Conservation (phyloP, 2,888 invertebrate genomes). For the Diplolepis rosae region DNA sequence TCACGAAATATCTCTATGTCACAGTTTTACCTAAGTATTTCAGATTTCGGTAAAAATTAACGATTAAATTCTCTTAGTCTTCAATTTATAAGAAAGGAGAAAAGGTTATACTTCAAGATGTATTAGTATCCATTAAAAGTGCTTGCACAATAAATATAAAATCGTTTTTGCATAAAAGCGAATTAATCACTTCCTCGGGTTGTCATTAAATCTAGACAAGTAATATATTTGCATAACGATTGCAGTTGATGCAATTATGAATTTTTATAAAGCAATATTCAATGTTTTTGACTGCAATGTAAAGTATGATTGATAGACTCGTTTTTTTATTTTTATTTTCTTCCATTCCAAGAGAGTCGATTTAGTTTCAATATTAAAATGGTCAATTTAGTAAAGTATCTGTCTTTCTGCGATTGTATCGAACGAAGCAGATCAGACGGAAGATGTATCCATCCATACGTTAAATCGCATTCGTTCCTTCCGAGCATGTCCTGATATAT, state of each 20-base stretch:
- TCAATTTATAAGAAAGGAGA: not conserved
- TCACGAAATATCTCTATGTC: no score
- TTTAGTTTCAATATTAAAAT: constrained; percentile 5
- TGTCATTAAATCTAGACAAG: not conserved
- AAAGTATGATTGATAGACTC: constrained; percentile 23
- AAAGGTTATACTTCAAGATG: not conserved
- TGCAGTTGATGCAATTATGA: constrained; percentile 11
- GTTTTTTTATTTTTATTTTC: constrained; percentile 4
- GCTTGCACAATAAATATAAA: constrained; percentile 9
- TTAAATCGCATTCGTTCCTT: constrained; percentile 2
- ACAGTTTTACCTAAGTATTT: no score
- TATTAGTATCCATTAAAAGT: constrained; percentile 5
- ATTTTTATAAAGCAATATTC: constrained; percentile 24
- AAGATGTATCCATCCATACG: constrained; percentile 19
- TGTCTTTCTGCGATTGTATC: constrained; percentile 5
- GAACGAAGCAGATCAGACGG: constrained; percentile 18
- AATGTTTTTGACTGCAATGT: not conserved
- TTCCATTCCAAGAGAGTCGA: not conserved
- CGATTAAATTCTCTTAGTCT: not conserved
- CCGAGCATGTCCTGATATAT: constrained; percentile 22
- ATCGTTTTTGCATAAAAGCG: not conserved
- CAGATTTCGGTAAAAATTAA: no score
- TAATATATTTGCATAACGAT: constrained; percentile 9
- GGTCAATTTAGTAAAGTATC: not conserved
- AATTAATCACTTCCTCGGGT: constrained; percentile 17